phyloP scores from a whole-genome alignment of 1,140 invertebrate species.

The Lordiphosa clarofinis region DNA sequence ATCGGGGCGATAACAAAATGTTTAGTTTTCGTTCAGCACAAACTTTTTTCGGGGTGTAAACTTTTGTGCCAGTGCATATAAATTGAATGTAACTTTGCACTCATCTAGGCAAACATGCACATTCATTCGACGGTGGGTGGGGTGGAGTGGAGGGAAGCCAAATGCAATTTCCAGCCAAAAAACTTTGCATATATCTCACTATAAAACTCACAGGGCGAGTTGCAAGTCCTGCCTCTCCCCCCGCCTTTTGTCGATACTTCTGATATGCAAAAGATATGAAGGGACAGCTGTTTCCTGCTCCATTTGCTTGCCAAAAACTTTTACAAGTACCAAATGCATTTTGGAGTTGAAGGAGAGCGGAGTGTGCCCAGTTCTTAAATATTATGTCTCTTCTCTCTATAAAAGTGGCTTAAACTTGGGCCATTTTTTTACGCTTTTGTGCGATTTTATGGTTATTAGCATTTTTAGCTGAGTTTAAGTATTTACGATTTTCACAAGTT shows the following conservation, averaged over 20 bases:
- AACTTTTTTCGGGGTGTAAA: conserved; percentile 59
- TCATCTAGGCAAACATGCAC: conserved; percentile 56
- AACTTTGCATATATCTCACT: conserved; percentile 72
- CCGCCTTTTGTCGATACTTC: conserved; percentile 61
- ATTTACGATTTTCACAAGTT: conserved; percentile 47
- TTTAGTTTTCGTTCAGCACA: conserved; percentile 67
- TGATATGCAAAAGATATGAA: conserved; percentile 77
- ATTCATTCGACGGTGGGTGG: not conserved
- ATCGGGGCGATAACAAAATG: conserved; percentile 72
- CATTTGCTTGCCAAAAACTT: conserved; percentile 75
- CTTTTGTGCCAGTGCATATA: conserved; percentile 71
- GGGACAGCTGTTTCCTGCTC: conserved; percentile 76
- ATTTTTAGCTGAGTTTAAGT: conserved; percentile 40
- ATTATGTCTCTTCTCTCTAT: conserved; percentile 20
- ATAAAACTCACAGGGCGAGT: conserved; percentile 26
- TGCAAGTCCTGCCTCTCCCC: not conserved
- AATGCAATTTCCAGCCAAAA: conserved; percentile 51
- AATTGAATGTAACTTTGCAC: conserved; percentile 75
- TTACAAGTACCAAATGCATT: conserved; percentile 64
- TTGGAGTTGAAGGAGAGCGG: conserved; percentile 24
- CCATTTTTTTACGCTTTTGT: conserved; percentile 27
- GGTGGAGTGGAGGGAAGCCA: not conserved
- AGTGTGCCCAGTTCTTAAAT: conserved; percentile 35
- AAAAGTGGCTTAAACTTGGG: not conserved
- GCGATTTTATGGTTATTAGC: conserved; percentile 69